Conservation (phyloP, 2,797 vertebrate species). For the Parambassis ranga region DNA sequence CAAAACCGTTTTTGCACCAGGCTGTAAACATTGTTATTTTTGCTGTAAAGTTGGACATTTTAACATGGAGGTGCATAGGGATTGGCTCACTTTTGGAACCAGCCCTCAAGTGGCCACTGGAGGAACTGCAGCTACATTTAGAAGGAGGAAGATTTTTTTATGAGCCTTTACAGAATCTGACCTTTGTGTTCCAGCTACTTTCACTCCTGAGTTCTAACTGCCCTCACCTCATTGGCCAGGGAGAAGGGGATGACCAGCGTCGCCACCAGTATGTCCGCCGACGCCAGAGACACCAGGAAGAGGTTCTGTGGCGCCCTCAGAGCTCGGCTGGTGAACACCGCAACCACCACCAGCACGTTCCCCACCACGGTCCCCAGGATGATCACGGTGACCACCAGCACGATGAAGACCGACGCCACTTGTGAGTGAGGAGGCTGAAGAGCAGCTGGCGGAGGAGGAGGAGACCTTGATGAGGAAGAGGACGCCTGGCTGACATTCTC, state of each 20-base stretch:
- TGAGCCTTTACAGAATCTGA: too few relatives aligned
- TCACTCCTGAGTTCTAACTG: too few relatives aligned
- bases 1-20: too few relatives aligned
- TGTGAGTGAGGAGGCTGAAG: slow-evolving; percentile 73
- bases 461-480: slow-evolving; percentile 31
- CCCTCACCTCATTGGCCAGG: slow-evolving; percentile 83
- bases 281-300: slow-evolving; percentile 88
- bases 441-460: too few relatives aligned
- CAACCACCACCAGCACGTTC: slow-evolving; percentile 85
- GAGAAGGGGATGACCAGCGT: slow-evolving; percentile 89
- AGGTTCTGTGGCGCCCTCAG: slow-evolving; percentile 87
- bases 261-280: slow-evolving; percentile 87
- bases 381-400: slow-evolving; percentile 80
- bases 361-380: slow-evolving; percentile 85
- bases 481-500: slow-evolving; percentile 44
- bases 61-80: too few relatives aligned
- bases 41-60: too few relatives aligned
- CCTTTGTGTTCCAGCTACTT: too few relatives aligned
- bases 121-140: too few relatives aligned
- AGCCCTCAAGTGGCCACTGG: too few relatives aligned
- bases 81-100: too few relatives aligned
- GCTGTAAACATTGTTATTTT: too few relatives aligned
- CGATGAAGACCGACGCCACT: slow-evolving; percentile 73
- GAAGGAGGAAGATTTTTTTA: too few relatives aligned
- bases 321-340: slow-evolving; percentile 85